A percentile compares a stretch with the other conserved stretches of the same genome.
Evolutionary conservation across 2,113 vertebrate genomes (phyloP).

Genomic region (Heloderma charlesbogerti): DNA sequence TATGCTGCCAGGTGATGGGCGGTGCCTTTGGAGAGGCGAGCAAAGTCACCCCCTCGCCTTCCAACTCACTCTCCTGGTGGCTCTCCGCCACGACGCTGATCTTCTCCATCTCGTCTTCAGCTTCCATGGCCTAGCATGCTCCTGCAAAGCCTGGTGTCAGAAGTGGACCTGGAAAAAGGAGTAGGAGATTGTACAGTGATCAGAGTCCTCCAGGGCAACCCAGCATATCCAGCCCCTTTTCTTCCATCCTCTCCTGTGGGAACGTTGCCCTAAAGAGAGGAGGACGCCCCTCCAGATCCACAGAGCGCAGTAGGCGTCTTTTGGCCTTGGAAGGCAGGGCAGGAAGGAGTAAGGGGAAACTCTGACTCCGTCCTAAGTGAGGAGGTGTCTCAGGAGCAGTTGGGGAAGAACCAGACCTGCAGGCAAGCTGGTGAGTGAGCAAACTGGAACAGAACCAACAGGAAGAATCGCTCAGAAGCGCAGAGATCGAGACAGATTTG

Average conservation of each 20-base stretch:
- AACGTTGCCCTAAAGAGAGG: background rate
- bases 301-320: background rate
- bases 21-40: slow-evolving; percentile 2
- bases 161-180: background rate
- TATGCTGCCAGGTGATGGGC: slow-evolving; percentile 77
- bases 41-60: slow-evolving; percentile 7
- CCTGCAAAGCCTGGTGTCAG: background rate
- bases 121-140: slow-evolving; percentile 65
- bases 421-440: too few species aligned
- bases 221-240: background rate
- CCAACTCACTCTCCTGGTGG: slow-evolving; percentile 41
- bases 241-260: background rate
- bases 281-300: background rate
- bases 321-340: background rate
- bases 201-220: background rate
- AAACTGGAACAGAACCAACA: background rate
- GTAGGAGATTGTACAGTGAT: background rate
- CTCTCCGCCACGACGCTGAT: slow-evolving; percentile 70
- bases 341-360: too few species aligned
- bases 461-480: background rate
- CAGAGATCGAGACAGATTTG: too few species aligned
- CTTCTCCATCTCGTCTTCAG: slow-evolving; percentile 60
- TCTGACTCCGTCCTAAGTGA: too few species aligned
- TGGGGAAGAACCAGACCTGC: too few species aligned
- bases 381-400: too few species aligned